Conservation (phyloP, 2,797 vertebrate genomes). For the Amblyraja radiata region DNA sequence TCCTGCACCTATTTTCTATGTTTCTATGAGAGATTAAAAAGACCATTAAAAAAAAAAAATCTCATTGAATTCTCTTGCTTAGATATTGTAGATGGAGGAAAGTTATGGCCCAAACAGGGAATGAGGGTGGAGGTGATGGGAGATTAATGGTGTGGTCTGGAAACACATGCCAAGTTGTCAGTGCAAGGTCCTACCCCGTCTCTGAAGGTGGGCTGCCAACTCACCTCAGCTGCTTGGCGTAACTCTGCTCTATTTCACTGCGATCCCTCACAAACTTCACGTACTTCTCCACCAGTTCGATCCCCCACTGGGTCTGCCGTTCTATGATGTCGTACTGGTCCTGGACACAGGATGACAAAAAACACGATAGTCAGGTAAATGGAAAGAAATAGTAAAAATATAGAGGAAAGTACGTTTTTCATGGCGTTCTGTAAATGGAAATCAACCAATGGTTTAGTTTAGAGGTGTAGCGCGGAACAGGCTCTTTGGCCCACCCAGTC, state of each 20-base stretch:
- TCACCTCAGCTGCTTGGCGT: constrained; percentile 82
- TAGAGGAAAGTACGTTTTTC: not conserved
- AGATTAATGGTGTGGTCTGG: not conserved
- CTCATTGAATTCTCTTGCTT: not conserved
- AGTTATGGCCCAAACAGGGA: no score
- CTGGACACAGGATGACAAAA: constrained; percentile 47
- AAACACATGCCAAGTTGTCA: not conserved
- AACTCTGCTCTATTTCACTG: constrained; percentile 78
- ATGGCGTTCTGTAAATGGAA: no score
- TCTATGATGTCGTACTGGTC: constrained; percentile 83
- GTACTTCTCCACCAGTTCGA: constrained; percentile 83
- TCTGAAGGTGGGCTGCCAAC: not conserved
- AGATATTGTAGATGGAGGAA: not conserved
- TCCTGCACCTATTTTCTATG: no score
- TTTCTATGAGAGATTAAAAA: no score
- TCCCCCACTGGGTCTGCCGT: constrained; percentile 79
- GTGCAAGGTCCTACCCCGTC: not conserved
- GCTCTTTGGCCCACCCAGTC: no score
- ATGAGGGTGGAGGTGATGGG: not conserved
- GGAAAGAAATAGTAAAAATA: not conserved
- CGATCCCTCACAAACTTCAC: constrained; percentile 86
- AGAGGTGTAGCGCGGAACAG: no score
- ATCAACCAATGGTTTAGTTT: not conserved
- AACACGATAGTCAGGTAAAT: not conserved
- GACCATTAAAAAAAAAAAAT: no score